Base-by-base conservation (phyloP, 2,888 invertebrate genomes). In the Drosophila longiperda region DNA sequence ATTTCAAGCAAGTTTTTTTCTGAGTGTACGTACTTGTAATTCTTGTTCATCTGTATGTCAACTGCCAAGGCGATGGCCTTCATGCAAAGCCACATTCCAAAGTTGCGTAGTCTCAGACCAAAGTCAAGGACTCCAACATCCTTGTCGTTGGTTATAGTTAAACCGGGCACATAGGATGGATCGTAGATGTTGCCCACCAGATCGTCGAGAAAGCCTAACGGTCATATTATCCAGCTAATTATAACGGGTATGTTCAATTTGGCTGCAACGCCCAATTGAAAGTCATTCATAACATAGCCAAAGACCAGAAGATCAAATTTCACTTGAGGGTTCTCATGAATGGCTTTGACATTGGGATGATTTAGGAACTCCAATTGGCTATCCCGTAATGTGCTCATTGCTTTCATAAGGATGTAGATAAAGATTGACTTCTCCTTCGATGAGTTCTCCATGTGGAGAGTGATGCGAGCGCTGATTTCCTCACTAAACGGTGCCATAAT, bases 181-280 rank as follows among this genome's bases (percentile, higher is more conserved):
- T 92, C 91, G 12, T 75, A 55, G 0, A 91, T 86, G 71, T 92
- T 92, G 0, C 88, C 92, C 12, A 91, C 69, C 34, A 75, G 65
- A 1, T 78, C 55, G 33, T 90, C 86, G 0, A 88, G 26, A 3
- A 76, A 53, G 1, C 73, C 49, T 17, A 91, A 71, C 0, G 91
- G 78, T 2, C 82, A 73, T 1, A 85, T 73, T 42, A 90, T 83
- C 79, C 90, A 90, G 34, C 87, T 88, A 0, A 92, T 3, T 9
- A 92, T 75, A 0, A 87, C 58, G 1, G 93, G 93, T 63, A 91
- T 90, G 1, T 90, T 80, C 34, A 92, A 89, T 50, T 93, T 92
- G 1, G 84, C 89, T 0, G 89, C 92, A 23, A 93, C 32, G 23
- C 93, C 93, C 40, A 93, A 17, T 33, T 91, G 83, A 26, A 87